phyloP scores from a whole-genome alignment of 2,797 vertebrate species.

The Alexandromys oeconomus region DNA sequence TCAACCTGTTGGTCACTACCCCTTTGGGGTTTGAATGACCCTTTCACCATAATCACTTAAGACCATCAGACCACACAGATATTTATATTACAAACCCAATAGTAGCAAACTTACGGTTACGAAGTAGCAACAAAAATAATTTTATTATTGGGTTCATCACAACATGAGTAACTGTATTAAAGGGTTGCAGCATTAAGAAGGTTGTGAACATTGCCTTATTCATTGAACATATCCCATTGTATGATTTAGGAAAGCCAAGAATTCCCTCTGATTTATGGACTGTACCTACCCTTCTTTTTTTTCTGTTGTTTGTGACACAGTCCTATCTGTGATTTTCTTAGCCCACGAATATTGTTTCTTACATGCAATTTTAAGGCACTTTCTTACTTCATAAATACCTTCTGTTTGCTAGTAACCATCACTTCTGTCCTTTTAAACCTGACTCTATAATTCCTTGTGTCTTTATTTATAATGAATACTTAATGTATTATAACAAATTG shows the following conservation, averaged over 20 bases:
- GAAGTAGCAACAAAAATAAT: not conserved
- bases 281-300: not conserved
- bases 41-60: not conserved
- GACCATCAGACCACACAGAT: no score
- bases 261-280: not conserved
- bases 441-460: not conserved
- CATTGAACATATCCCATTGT: not conserved
- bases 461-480: not conserved
- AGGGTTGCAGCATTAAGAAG: not conserved
- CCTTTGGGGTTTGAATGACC: not conserved
- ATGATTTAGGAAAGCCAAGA: constrained; percentile 13
- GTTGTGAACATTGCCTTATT: not conserved
- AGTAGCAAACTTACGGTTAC: not conserved
- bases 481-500: not conserved
- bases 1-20: not conserved
- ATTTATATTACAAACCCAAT: not conserved
- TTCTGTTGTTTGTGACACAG: not conserved
- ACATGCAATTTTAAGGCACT: not conserved
- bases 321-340: not conserved
- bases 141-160: not conserved
- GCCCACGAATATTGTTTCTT: not conserved
- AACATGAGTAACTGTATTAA: not conserved
- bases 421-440: not conserved
- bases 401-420: not conserved
- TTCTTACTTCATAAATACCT: not conserved